Evolutionary conservation across 2,797 vertebrate genomes (phyloP), one percentile per base, ranked within the genome.

Genomic region (Natrix natrix): DNA sequence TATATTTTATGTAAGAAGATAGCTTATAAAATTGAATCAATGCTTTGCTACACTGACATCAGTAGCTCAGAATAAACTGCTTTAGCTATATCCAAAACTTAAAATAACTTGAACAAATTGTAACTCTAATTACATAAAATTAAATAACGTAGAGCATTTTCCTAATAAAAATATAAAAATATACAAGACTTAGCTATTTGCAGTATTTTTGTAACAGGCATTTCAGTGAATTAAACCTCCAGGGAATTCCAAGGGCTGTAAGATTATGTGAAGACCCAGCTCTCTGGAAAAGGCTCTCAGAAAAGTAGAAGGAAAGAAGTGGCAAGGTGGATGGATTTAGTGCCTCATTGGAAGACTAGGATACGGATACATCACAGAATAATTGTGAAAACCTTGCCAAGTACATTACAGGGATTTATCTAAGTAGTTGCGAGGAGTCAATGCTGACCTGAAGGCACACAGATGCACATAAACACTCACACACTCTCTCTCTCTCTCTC

Each of bases 91-190:
- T 98, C 98, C 98, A 97, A 96, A 97, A 98, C 98, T 98, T 98
- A 98, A 99, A 99, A 99, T 99, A 99, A 99, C 98, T 98, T 97
- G 93, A 94, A 98, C 98, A 98, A 98, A 98, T 98, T 98, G 99
- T 96, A 98, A 97, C 98, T 97, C 97, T 97, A 97, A 98, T 98
- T 98, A 97, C 97, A 97, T 95, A 95, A 97, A 98, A 98, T 98
- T 97, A 96, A 97, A 97, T 97, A 97, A 97, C 97, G 97, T 97
- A 96, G 96, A 98, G 97, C 96, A 97, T 97, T 98, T 96, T 97
- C 97, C 97, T 98, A 98, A 98, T 98, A 98, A 98, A 98, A 97
- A 97, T 97, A 96, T 2, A 63, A 66, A 96, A 96, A 97, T 97
- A 97, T 96, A 97, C 96, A 96, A 94, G 96, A 95, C 95, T 97